Evolutionary conservation across 2,113 vertebrate species (phyloP), one percentile per base, ranked within the genome.

Genomic region (Stercorarius parasiticus): DNA sequence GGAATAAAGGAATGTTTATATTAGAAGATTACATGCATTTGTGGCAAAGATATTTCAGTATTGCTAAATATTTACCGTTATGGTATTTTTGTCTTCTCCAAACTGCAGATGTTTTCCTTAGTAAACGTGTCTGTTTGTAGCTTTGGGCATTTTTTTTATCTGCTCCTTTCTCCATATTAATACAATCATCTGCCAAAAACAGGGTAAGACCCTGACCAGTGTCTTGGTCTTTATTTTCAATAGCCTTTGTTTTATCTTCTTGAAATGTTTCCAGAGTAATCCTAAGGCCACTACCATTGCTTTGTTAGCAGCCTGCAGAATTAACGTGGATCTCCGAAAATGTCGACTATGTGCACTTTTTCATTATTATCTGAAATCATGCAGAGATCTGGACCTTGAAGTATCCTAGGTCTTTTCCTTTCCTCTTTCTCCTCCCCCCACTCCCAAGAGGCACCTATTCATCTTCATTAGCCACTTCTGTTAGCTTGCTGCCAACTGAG

Each of bases 41-140:
- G 52, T 90, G 86, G 61, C 84, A 98, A 96, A 97, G 96, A 94
- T 97, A 82, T 90, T 91, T 96, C 87, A 90, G 5, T 96, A 94
- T 96, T 97, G 86, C 90, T 98, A 97, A 97, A 97, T 98, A 97
- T 98, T 98, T 98, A 97, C 95, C 17, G 0, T 87, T 84, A 89
- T 40, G 61, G 79, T 76, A 72, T 97, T 98, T 97, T 90, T 98
- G 71, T 95, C 95, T 97, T 97, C 94, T 97, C 96, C 96, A 97
- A 97, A 96, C 94, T 49, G 3, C 96, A 97, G 93, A 97, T 93
- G 40, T 96, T 96, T 90, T 97, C 94, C 86, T 95, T 96, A 84
- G 96, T 96, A 96, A 95, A 93, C 66, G 38, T 23, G 8, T 69
- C 86, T 94, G 32, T 0, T 64, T 97, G 95, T 86, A 97, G 90